These are phyloP conservation scores for Onychorhynchus coronatus DNA, from an alignment of 2,113 vertebrate species.

Conservation along the genomic window DNA sequence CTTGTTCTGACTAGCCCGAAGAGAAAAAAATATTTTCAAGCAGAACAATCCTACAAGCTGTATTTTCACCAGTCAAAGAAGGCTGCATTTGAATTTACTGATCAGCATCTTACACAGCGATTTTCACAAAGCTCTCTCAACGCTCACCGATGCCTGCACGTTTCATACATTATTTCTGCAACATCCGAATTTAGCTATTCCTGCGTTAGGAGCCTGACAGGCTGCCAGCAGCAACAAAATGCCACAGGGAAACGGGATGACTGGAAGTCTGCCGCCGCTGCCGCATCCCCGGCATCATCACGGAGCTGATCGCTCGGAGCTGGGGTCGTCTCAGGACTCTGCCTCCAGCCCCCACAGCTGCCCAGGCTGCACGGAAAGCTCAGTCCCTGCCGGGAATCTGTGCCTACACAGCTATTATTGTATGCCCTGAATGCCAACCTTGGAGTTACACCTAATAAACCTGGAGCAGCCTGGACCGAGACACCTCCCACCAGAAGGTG, in stretches of 20 bases:
- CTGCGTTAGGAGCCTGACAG: background rate
- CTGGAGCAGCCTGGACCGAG: background rate
- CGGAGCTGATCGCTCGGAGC: accelerated
- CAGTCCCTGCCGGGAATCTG: accelerated
- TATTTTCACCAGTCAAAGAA: background rate
- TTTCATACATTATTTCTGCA: background rate
- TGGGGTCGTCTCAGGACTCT: background rate
- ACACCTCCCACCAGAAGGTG: accelerated
- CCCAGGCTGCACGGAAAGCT: background rate
- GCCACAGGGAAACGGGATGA: accelerated
- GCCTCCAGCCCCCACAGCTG: background rate
- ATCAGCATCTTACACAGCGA: accelerated
- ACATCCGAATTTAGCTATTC: background rate
- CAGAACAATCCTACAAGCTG: background rate
- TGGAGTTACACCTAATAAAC: background rate
- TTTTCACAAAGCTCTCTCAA: background rate
- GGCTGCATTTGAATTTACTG: background rate
- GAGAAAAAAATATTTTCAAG: background rate
- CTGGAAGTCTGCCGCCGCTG: accelerated
- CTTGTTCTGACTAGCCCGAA: background rate
- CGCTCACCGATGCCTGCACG: accelerated
- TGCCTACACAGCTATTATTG: accelerated
- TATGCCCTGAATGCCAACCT: accelerated
- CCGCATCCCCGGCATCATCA: background rate
- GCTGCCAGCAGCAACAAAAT: background rate